A percentile compares a stretch with the other conserved stretches of the same genome.
phyloP scores from a whole-genome alignment of 2,797 vertebrate species.

The Okamejei kenojei region DNA sequence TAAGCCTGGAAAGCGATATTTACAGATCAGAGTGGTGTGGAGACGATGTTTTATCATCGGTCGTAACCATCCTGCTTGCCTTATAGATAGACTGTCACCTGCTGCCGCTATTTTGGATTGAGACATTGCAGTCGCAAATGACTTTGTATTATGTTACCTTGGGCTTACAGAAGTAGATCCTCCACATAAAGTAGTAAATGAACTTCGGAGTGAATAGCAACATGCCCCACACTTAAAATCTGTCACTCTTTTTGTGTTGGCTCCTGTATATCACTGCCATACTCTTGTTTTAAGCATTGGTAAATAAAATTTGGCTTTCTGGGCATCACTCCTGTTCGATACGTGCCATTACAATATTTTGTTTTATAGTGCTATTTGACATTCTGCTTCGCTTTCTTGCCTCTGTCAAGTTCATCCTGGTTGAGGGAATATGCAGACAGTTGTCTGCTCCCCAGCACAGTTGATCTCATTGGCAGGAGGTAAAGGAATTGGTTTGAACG shows the following conservation, averaged over 20 bases:
- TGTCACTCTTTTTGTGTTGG: slow-evolving; percentile 55
- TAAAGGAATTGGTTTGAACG: neutral
- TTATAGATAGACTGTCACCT: slow-evolving; percentile 46
- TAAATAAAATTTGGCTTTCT: slow-evolving; percentile 15
- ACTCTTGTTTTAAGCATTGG: slow-evolving; percentile 41
- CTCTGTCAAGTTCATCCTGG: neutral
- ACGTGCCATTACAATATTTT: neutral
- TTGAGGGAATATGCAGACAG: neutral
- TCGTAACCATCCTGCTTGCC: slow-evolving; percentile 27
- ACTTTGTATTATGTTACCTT: slow-evolving; percentile 50
- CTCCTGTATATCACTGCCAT: slow-evolving; percentile 51
- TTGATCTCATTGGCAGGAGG: neutral
- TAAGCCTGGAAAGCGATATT: slow-evolving; percentile 51
- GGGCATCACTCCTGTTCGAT: neutral
- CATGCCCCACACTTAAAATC: slow-evolving; percentile 50
- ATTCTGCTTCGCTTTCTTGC: neutral
- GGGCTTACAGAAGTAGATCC: slow-evolving; percentile 44
- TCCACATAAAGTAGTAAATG: slow-evolving; percentile 57
- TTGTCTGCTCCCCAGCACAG: neutral
- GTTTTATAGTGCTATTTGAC: neutral
- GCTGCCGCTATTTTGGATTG: slow-evolving; percentile 48
- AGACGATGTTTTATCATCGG: slow-evolving; percentile 43
- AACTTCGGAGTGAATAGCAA: slow-evolving; percentile 57
- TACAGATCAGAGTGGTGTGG: slow-evolving; percentile 47
- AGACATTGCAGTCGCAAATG: slow-evolving; percentile 51